Percentiles rank a stretch among this genome's conserved stretches.
These are phyloP conservation scores for Xylota sylvarum DNA, from an alignment of 2,888 invertebrate species.

Conservation along the genomic window DNA sequence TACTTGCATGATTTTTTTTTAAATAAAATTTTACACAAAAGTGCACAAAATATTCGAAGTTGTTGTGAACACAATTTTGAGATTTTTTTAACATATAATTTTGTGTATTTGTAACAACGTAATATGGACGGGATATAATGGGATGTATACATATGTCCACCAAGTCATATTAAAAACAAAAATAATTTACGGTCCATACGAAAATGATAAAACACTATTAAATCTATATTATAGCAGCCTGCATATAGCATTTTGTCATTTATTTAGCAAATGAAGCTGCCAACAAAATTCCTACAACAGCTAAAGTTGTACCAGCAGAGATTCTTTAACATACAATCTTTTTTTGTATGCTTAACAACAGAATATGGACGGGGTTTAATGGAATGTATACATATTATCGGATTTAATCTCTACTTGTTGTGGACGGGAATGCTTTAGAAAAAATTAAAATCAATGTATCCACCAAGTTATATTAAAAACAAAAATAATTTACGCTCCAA, in stretches of 20 bases:
- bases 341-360: constrained; percentile 1
- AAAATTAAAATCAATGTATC: constrained; percentile 12
- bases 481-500: constrained; percentile 48
- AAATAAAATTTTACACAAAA: constrained; percentile 23
- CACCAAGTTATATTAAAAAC: constrained; percentile 26
- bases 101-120: constrained; percentile 7
- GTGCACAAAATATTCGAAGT: background rate
- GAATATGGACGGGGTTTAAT: constrained; percentile 59
- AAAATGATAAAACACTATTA: constrained; percentile 39
- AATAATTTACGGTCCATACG: constrained; percentile 44
- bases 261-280: constrained; percentile 85
- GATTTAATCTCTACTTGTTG: background rate
- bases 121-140: constrained; percentile 58
- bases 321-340: no score
- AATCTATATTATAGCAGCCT: constrained; percentile 32
- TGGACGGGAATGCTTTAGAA: constrained; percentile 36
- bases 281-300: constrained; percentile 85
- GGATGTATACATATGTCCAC: constrained; percentile 39
- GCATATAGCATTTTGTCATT: constrained; percentile 78
- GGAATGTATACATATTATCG: constrained; percentile 38
- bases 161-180: constrained; percentile 27
- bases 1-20: background rate
- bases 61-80: constrained; percentile 22
- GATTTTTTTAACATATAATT: constrained; percentile 10
- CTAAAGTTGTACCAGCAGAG: constrained; percentile 85